Percentiles rank a stretch among this genome's conserved stretches.
Evolutionary conservation across 2,797 vertebrate genomes (phyloP).

Genomic region (Catostomus latipinnis): DNA sequence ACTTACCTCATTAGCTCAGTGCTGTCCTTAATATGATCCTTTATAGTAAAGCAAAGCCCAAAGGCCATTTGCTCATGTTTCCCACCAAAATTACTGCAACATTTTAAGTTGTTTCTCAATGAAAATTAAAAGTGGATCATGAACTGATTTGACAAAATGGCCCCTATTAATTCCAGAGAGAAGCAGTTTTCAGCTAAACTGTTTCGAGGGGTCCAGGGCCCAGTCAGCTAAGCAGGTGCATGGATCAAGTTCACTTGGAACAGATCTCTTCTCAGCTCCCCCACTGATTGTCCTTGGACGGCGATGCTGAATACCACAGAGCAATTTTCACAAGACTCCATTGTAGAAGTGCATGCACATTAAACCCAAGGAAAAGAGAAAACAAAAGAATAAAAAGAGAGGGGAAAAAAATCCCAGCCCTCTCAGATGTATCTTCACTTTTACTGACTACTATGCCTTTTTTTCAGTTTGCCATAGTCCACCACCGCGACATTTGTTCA

Average conservation of each 20-base stretch:
- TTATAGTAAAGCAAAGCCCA: constrained; percentile 68
- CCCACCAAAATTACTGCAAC: constrained; percentile 64
- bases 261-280: constrained; percentile 78
- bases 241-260: constrained; percentile 77
- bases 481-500: constrained; percentile 57
- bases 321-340: constrained; percentile 80
- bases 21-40: constrained; percentile 67
- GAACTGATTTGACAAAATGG: constrained; percentile 84
- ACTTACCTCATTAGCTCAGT: constrained; percentile 86
- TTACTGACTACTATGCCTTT: constrained; percentile 56
- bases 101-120: constrained; percentile 63
- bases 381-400: constrained; percentile 50
- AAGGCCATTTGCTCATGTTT: constrained; percentile 66
- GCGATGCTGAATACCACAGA: constrained; percentile 75
- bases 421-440: constrained; percentile 69
- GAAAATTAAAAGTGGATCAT: constrained; percentile 77
- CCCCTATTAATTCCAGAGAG: constrained; percentile 83
- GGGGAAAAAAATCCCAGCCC: constrained; percentile 65
- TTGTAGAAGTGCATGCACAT: constrained; percentile 64
- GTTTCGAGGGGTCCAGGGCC: constrained; percentile 80
- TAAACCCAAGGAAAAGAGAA: constrained; percentile 51
- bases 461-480: constrained; percentile 41
- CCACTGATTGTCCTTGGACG: constrained; percentile 82
- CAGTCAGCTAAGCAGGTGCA: constrained; percentile 85
- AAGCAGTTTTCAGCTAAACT: constrained; percentile 73